Evolutionary conservation across 2,113 vertebrate genomes (phyloP), one percentile per base, ranked within the genome.

Genomic region (Petrocephalus microphthalmus): DNA sequence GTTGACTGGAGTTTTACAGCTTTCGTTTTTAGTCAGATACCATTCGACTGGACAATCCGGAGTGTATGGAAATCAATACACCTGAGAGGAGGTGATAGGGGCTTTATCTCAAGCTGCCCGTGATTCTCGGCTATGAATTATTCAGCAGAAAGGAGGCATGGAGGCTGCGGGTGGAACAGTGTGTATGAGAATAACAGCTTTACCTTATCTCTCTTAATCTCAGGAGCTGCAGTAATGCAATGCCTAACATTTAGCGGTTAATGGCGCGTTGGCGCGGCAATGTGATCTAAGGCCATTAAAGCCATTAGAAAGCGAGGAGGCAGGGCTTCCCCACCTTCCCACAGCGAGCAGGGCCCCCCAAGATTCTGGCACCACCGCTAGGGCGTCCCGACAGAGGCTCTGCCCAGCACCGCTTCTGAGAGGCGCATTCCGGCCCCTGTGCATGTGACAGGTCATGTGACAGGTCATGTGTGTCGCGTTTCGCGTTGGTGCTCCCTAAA

Each of bases 111-210:
- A 96, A 95, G 94, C 87, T 90, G 95, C 89, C 92, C 95, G 94
- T 96, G 96, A 96, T 97, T 97, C 97, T 95, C 93, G 94, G 87
- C 92, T 91, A 94, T 97, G 96, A 97, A 97, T 98, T 96, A 98
- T 98, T 97, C 95, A 98, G 96, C 94, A 91, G 89, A 93, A 54
- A 95, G 94, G 95, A 93, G 92, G 94, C 90, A 94, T 94, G 94
- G 95, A 94, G 95, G 94, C 93, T 94, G 95, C 93, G 94, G 91
- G 93, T 54, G 91, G 93, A 95, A 95, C 94, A 94, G 91, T 92
- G 94, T 89, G 94, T 94, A 94, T 95, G 94, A 95, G 95, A 96
- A 96, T 94, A 95, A 95, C 92, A 96, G 93, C 93, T 94, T 96
- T 94, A 95, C 95, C 95, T 97, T 97, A 96, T 97, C 96, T 94